Conservation (phyloP, 2,888 invertebrate species). For the Tineola bisselliella region DNA sequence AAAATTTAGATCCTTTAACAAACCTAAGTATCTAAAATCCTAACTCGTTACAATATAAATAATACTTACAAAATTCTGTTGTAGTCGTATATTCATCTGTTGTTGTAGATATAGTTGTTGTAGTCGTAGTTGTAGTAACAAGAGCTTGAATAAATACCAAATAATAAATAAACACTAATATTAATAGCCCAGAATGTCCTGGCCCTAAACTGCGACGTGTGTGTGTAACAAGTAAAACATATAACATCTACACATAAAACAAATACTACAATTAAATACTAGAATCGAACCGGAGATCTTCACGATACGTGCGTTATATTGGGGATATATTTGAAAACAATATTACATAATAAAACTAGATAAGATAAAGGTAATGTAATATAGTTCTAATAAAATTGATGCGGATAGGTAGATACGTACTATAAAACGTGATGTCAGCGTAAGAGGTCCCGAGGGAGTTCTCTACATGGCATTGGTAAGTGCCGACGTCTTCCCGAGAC, state of each 20-base stretch:
- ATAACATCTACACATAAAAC: neutral
- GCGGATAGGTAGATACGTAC: slow-evolving; percentile 51
- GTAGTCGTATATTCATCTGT: slow-evolving; percentile 17
- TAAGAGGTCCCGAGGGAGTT: slow-evolving; percentile 72
- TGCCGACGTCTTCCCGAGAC: slow-evolving; percentile 65
- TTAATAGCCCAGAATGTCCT: too few relatives aligned
- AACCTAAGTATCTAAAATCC: too few relatives aligned
- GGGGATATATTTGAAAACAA: too few relatives aligned
- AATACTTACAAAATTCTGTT: slow-evolving; percentile 15
- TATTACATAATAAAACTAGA: too few relatives aligned
- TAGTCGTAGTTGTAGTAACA: slow-evolving; percentile 29
- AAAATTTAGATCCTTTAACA: too few relatives aligned
- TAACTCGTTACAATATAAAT: too few relatives aligned
- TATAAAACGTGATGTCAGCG: slow-evolving; percentile 72
- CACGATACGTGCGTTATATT: too few relatives aligned
- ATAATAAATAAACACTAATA: neutral
- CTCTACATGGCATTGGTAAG: slow-evolving; percentile 72
- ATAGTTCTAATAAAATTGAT: neutral
- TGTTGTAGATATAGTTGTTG: slow-evolving; percentile 17
- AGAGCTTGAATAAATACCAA: slow-evolving; percentile 25
- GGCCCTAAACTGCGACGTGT: neutral
- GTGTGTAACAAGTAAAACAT: too few relatives aligned
- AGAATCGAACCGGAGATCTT: too few relatives aligned
- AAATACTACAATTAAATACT: too few relatives aligned
- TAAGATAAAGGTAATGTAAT: neutral